Base-by-base conservation (phyloP, 1,140 invertebrate species). In the Zaprionus capensis region DNA sequence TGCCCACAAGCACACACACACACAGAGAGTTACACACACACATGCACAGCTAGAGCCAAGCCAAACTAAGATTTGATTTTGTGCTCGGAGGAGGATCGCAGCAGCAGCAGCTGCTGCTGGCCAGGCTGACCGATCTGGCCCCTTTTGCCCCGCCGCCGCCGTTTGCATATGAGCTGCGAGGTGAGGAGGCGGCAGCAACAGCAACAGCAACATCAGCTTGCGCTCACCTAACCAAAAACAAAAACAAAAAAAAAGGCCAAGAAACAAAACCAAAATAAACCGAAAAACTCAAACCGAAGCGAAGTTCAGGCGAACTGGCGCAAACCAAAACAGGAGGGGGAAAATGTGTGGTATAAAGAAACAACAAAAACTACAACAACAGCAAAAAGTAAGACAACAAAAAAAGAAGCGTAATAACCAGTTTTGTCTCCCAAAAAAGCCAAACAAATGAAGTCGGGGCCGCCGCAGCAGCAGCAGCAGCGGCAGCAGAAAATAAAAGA, bases 401-500 rank as follows among this genome's bases (percentile, higher is more conserved):
- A 83, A 84, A 79, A 82, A 78, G 80, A 81, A 90, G 86, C 90
- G 81, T 88, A 90, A 90, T 90, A 90, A 90, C 85, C 85, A 90
- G 85, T 90, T 90, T 90, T 91, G 85, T 91, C 81, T 91, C 86
- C 85, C 84, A 81, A 90, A 90, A 91, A 90, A 90, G 85, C 85
- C 85, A 90, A 90, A 90, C 85, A 90, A 90, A 90, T 90, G 86
- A 90, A 90, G 85, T 90, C 79, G 90, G 85, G 90, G 82, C 65
- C 69, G 73, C 73, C 65, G 67, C 55, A 81, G 67, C 57, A 81
- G 66, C 67, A 78, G 38, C 41, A 6, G 79, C 65, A 66, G 73
- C 73, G 68, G 67, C 55, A 81, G 67, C 58, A 81, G 66, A 74
- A 76, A 66, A 67, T 70, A 70, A 70, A 90, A 90, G 85, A 88